Base-by-base conservation (phyloP, 2,797 vertebrate species). In the Poecilia wingei region DNA sequence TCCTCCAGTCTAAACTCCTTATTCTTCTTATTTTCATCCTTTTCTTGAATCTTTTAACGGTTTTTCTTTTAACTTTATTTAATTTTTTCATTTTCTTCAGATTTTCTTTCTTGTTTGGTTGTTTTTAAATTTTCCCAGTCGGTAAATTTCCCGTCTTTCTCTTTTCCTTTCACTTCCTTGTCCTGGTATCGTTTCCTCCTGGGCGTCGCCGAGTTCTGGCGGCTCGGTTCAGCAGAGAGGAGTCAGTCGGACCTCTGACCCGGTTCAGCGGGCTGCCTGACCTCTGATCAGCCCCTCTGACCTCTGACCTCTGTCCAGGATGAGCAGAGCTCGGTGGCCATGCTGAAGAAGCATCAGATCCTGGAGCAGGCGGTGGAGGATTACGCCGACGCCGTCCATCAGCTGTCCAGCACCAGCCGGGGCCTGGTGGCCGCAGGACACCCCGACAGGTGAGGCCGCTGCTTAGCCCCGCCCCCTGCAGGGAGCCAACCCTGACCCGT, bases 301-400 rank as follows among this genome's bases (percentile, higher is more conserved):
- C 49, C 49, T 22, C 18, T 51, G 49, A 20, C 49, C 49, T n/a
- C 4, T 74, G 10, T n/a, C 5, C 93, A 99, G 98, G 98, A 99
- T 77, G 98, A 99, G 86, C 98, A 96, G 95, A 98, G 98, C 10
- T 97, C 98, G 0, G 97, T 99, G 80, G 96, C 97, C 87, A 99
- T 99, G 98, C 89, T 98, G 95, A 99, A 99, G 93, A 99, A 98
- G 87, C 98, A 99, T 84, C 98, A 99, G 95, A 99, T 98, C 86
- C 89, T 99, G 92, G 98, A 99, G 90, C 98, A 98, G 92, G 97
- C 98, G 16, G 98, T 98, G 90, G 98, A 99, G 91, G 98, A 99
- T 85, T 99, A 99, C 25, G 97, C 98, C 0, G 97, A 99, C 90
- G 96, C 97, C 0, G 98, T 99, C 31, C 98, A 99, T 90, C 97